phyloP scores from a whole-genome alignment of 37 sponge, comb jelly and placozoan genomes.

The Tethya wilhelma region DNA sequence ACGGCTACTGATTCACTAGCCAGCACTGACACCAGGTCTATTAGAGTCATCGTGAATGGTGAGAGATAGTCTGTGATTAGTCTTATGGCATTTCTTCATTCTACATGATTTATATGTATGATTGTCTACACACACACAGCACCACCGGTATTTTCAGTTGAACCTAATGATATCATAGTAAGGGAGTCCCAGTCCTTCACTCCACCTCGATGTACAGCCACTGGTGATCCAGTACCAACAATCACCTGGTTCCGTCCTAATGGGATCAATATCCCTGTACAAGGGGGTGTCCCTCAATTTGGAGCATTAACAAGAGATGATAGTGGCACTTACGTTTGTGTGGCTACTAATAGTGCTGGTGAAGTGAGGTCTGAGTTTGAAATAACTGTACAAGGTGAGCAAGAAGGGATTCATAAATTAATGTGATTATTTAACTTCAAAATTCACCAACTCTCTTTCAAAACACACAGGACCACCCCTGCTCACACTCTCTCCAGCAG shows the following conservation, averaged over 20 bases:
- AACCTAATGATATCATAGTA: conserved; percentile 6
- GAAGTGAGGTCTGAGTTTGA: conserved; percentile 9
- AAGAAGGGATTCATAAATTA: neutral
- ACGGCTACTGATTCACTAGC: neutral
- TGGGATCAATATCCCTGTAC: neutral
- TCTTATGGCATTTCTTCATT: neutral
- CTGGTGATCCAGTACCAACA: conserved; percentile 43
- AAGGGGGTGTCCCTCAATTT: conserved; percentile 8
- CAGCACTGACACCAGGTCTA: neutral
- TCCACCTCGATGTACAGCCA: conserved; percentile 9
- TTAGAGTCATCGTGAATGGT: neutral
- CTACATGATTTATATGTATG: too few relatives aligned
- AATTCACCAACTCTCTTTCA: neutral
- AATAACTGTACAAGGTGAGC: conserved; percentile 44
- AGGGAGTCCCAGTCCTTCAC: neutral
- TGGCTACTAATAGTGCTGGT: conserved; percentile 33
- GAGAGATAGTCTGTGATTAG: neutral
- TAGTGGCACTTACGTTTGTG: conserved; percentile 26
- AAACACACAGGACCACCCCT: conserved; percentile 27
- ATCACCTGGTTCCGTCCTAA: conserved; percentile 36
- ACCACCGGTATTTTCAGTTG: conserved; percentile 9
- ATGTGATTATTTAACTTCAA: neutral
- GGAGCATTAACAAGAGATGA: conserved; percentile 14
- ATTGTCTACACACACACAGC: neutral
- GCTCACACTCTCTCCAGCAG: conserved; percentile 19